Evolutionary conservation across 2,888 invertebrate genomes (phyloP).

Genomic region (Amiota communis): DNA sequence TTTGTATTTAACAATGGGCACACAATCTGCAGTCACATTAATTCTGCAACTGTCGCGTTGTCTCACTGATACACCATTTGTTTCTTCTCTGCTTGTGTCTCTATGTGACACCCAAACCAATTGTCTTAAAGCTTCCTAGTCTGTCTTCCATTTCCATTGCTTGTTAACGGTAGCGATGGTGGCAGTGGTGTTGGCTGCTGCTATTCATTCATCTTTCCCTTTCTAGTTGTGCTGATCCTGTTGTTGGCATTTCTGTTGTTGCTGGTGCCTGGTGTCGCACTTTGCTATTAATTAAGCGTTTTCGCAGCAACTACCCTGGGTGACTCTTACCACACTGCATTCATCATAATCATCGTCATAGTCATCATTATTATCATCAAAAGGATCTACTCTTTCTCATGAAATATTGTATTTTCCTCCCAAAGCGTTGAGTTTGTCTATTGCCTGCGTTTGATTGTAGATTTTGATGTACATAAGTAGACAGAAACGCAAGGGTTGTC

Average conservation of each 20-base stretch:
- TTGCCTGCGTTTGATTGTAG: constrained; percentile 4
- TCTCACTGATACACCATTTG: not conserved
- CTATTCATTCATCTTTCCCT: not conserved
- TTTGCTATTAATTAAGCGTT: constrained; percentile 43
- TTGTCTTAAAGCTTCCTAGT: no score
- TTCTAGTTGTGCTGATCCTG: not conserved
- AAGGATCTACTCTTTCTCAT: not conserved
- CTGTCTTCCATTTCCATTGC: no score
- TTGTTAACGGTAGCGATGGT: no score
- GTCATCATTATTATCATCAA: no score
- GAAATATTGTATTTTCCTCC: not conserved
- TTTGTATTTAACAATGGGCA: not conserved
- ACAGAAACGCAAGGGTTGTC: constrained; percentile 21
- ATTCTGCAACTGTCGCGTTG: constrained; percentile 21
- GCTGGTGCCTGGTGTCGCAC: constrained; percentile 8
- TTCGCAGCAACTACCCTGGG: constrained; percentile 4
- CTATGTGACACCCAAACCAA: no score
- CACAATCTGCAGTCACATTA: constrained; percentile 39
- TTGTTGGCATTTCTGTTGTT: not conserved
- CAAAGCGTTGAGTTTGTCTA: not conserved
- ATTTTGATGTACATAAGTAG: constrained; percentile 4
- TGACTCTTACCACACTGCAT: not conserved
- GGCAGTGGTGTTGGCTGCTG: not conserved
- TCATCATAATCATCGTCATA: no score
- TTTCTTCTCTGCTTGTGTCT: no score